phyloP scores from a whole-genome alignment of 2,113 vertebrate genomes.

The Trinectes maculatus region DNA sequence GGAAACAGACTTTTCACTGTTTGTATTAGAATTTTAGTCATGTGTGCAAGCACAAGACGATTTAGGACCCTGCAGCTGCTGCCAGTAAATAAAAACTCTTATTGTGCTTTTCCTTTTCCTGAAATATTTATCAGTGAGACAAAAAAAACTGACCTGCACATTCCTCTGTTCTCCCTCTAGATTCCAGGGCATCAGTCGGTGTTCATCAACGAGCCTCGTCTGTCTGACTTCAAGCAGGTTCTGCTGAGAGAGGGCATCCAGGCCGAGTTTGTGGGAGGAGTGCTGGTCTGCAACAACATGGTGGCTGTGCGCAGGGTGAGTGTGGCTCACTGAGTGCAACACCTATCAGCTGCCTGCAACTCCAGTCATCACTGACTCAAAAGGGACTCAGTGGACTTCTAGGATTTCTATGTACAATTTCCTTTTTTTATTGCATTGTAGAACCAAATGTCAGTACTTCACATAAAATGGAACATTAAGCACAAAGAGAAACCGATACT shows the following conservation, averaged over 20 bases:
- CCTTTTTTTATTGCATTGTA: not conserved
- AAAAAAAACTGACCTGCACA: not conserved
- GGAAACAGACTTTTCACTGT: not conserved
- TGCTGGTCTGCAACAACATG: constrained; percentile 97
- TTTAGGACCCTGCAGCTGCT: too few relatives aligned
- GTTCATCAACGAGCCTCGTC: constrained; percentile 97
- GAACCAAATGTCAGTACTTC: not conserved
- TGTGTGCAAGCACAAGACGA: not conserved
- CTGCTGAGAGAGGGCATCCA: constrained; percentile 96
- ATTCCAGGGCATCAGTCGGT: constrained; percentile 96
- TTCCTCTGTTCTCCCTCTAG: constrained; percentile 70
- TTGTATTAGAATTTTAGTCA: not conserved
- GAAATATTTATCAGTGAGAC: too few relatives aligned
- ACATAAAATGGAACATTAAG: constrained; percentile 15
- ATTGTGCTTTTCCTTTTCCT: too few relatives aligned
- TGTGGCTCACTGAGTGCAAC: constrained; percentile 20
- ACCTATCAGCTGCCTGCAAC: constrained; percentile 17
- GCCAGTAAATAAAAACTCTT: too few relatives aligned
- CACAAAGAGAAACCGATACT: constrained; percentile 31
- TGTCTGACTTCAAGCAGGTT: constrained; percentile 99
- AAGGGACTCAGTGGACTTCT: too few relatives aligned
- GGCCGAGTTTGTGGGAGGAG: constrained; percentile 97
- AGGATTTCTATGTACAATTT: too few relatives aligned
- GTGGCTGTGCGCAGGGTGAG: constrained; percentile 98
- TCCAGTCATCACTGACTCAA: not conserved